Evolutionary conservation across 2,797 vertebrate genomes (phyloP).

Genomic region (Pelobates cultripes): DNA sequence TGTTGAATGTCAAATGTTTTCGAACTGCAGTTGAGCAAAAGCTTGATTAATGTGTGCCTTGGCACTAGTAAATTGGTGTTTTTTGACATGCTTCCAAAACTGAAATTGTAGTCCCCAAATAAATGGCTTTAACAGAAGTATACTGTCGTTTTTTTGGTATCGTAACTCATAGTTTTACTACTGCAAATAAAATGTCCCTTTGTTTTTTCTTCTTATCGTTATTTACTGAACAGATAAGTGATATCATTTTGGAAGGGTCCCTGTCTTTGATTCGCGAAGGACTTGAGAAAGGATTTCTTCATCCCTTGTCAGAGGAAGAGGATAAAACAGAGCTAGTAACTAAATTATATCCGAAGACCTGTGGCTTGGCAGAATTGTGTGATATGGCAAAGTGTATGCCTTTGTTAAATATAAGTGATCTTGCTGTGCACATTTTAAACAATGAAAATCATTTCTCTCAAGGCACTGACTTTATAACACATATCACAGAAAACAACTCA

Average conservation of each 20-base stretch:
- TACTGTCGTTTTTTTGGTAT: not conserved
- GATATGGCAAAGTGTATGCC: slow-evolving; percentile 88
- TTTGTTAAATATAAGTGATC: slow-evolving; percentile 62
- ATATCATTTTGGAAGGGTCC: slow-evolving; percentile 81
- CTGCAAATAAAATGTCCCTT: not conserved
- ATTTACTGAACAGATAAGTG: slow-evolving; percentile 76
- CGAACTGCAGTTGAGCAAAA: not conserved
- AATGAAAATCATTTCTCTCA: not conserved
- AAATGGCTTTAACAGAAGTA: not conserved
- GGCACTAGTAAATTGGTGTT: not conserved
- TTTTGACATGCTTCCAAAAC: not conserved
- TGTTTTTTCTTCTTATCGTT: slow-evolving; percentile 33
- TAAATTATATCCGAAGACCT: slow-evolving; percentile 60
- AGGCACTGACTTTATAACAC: slow-evolving; percentile 80
- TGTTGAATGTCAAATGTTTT: not conserved
- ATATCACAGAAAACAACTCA: slow-evolving; percentile 77
- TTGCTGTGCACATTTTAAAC: slow-evolving; percentile 52
- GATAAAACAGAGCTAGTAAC: slow-evolving; percentile 28
- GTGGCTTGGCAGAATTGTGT: slow-evolving; percentile 83
- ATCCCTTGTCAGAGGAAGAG: not conserved
- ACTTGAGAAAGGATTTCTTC: slow-evolving; percentile 74
- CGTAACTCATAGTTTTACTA: not conserved
- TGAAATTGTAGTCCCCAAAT: not conserved
- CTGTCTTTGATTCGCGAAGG: slow-evolving; percentile 78
- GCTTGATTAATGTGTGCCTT: slow-evolving; percentile 1